Evolutionary conservation across 2,797 vertebrate genomes (phyloP), one percentile per base, ranked within the genome.

Genomic region (Centroberyx gerrardi): DNA sequence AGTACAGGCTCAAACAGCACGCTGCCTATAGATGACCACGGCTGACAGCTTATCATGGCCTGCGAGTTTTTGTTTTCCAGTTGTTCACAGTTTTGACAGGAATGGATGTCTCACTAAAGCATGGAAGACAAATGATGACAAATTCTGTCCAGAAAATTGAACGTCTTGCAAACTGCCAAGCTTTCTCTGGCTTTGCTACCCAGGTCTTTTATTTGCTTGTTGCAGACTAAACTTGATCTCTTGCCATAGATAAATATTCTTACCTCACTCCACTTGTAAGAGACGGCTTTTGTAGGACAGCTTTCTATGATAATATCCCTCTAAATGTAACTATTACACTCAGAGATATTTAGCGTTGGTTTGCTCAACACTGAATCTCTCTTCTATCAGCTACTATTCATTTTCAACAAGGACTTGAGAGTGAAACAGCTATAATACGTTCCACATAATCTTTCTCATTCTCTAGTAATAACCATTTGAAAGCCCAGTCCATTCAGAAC

Each of bases 41-140:
- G 77, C 69, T 73, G 86, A 86, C 85, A 85, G 83, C 78, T 86
- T 62, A 68, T 85, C 85, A 72, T 59, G 81, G 56, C 64, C 72
- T 58, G 66, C 74, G 38, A 59, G 72, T 78, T 88, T 74, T 80
- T 59, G 84, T 88, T 84, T 82, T 67, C 66, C 80, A 70, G 14
- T 72, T 76, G 67, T 68, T 85, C 68, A 28, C 29, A 69, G 67
- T 76, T 81, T 67, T 69, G 85, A 82, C 83, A 76, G 76, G 52
- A 81, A 81, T 65, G 76, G 72, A 88, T 74, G 84, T 79, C 63
- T 84, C 62, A 65, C 62, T 46, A 49, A 76, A 64, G 38, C 80
- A n/a, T 4, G n/a, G 74, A 68, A 80, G 78, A 83, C 73, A 76
- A 86, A 87, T 58, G 46, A 83, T 73, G 76, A 83, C 70, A 80